phyloP scores from a whole-genome alignment of 2,888 invertebrate genomes.

The Empis stercorea region DNA sequence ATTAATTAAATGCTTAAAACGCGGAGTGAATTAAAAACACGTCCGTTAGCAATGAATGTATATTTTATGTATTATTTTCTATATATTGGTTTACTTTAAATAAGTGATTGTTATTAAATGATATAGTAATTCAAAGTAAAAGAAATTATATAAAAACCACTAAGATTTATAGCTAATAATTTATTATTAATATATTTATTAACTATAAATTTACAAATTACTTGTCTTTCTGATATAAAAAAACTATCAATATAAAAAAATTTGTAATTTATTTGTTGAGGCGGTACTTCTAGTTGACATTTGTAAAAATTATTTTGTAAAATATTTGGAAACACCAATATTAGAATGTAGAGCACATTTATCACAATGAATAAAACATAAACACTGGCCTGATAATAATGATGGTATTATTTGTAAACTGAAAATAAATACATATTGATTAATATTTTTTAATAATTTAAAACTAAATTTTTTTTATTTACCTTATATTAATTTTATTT shows the following conservation, averaged over 20 bases:
- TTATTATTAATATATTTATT: constrained; percentile 32
- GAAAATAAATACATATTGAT: constrained; percentile 12
- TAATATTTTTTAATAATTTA: constrained; percentile 4
- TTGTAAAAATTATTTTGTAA: constrained; percentile 28
- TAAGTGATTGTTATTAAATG: too few relatives aligned
- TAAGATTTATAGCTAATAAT: constrained; percentile 41
- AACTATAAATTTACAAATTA: constrained; percentile 36
- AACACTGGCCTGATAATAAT: constrained; percentile 39
- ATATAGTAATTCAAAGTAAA: too few relatives aligned
- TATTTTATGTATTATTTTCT: too few relatives aligned
- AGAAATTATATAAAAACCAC: constrained; percentile 42
- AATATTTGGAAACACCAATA: constrained; percentile 41
- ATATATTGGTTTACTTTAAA: too few relatives aligned
- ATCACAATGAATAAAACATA: constrained; percentile 37
- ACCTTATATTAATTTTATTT: constrained; percentile 35
- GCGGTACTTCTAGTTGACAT: constrained; percentile 17
- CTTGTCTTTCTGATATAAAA: constrained; percentile 40
- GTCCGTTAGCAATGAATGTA: too few relatives aligned
- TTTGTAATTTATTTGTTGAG: constrained; percentile 27
- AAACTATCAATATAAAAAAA: constrained; percentile 45
- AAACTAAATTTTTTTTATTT: constrained; percentile 10
- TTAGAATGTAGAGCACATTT: constrained; percentile 40
- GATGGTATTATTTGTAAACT: constrained; percentile 26
- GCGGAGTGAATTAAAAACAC: too few relatives aligned
- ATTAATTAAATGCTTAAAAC: too few relatives aligned